Evolutionary conservation across 2,888 invertebrate genomes (phyloP).

Genomic region (Lasius platythorax): DNA sequence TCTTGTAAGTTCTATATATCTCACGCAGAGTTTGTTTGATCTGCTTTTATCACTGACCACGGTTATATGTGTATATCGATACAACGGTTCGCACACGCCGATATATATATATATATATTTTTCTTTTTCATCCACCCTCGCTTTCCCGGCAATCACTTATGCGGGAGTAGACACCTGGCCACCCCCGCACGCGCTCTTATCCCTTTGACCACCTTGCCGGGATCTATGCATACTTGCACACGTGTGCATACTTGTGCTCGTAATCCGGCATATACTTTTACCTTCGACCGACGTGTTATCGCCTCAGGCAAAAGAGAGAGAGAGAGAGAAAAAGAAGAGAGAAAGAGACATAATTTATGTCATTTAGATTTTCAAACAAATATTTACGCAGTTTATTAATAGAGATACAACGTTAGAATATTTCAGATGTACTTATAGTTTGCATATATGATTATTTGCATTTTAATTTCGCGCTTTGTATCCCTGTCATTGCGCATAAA

Average conservation of each 20-base stretch:
- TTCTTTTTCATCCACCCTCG: constrained; percentile 59
- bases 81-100: constrained; percentile 58
- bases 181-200: constrained; percentile 77
- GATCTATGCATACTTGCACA: constrained; percentile 67
- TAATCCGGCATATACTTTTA: constrained; percentile 46
- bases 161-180: constrained; percentile 77
- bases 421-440: neutral
- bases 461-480: neutral
- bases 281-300: constrained; percentile 10
- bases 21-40: constrained; percentile 69
- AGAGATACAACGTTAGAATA: neutral
- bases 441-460: neutral
- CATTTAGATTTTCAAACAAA: neutral
- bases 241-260: constrained; percentile 40
- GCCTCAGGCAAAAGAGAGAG: neutral
- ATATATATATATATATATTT: constrained; percentile 58
- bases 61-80: constrained; percentile 55
- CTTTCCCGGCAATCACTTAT: constrained; percentile 73
- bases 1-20: constrained; percentile 62
- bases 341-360: constrained; percentile 14
- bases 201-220: constrained; percentile 74
- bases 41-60: constrained; percentile 69
- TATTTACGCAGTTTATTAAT: neutral
- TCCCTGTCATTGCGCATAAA: neutral
- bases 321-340: neutral